phyloP scores from a whole-genome alignment of 2,888 invertebrate species.

The Brenthis ino region DNA sequence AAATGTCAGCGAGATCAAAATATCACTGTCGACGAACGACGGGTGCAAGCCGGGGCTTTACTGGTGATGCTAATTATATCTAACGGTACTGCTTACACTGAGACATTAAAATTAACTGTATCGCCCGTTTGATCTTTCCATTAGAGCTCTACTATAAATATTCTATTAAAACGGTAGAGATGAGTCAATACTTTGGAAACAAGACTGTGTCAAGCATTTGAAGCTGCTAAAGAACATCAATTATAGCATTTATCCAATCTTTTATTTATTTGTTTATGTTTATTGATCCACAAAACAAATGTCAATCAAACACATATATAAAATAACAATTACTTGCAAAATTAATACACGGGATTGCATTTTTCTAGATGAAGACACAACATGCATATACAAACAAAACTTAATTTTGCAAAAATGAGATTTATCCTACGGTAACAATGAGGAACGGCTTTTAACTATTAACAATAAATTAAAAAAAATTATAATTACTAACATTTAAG shows the following conservation, averaged over 20 bases:
- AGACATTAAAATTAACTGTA: conserved; percentile 81
- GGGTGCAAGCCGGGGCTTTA: conserved; percentile 58
- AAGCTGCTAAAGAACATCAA: neutral
- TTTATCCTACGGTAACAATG: too few species aligned
- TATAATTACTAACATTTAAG: too few species aligned
- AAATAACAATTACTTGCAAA: too few species aligned
- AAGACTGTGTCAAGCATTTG: conserved; percentile 19
- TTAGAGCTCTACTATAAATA: conserved; percentile 77
- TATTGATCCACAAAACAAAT: too few species aligned
- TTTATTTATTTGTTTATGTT: neutral
- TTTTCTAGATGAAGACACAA: too few species aligned
- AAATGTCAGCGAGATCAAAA: conserved; percentile 74
- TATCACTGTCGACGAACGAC: conserved; percentile 55
- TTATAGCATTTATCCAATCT: neutral
- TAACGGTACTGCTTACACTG: conserved; percentile 71
- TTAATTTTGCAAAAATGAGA: too few species aligned
- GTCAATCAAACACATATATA: too few species aligned
- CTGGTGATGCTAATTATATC: conserved; percentile 78
- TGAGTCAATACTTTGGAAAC: conserved; percentile 59
- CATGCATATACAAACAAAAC: too few species aligned
- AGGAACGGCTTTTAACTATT: too few species aligned
- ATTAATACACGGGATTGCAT: too few species aligned
- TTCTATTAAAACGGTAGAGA: conserved; percentile 65
- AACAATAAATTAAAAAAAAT: too few species aligned
- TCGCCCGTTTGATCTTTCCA: conserved; percentile 80